Conservation (phyloP, 92 coral and sea anemone genomes). For the Hydrozoanthus gracilis region DNA sequence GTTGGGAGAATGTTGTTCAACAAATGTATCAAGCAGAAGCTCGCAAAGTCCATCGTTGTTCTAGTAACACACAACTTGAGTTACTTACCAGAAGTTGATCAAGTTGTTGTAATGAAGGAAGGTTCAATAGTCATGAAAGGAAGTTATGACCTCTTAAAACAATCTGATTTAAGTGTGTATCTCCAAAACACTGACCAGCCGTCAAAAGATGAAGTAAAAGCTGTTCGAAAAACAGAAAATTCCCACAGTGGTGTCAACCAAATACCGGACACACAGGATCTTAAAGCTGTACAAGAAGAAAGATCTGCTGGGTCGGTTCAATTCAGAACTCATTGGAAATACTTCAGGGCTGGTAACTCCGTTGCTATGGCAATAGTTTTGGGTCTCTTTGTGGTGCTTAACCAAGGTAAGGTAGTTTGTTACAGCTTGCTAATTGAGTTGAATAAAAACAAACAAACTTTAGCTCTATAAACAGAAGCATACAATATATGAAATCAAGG, state of each 20-base stretch:
- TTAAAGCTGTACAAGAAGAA: neutral
- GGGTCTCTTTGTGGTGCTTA: neutral
- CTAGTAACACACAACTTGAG: constrained; percentile 25
- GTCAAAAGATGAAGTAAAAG: neutral
- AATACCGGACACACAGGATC: no score
- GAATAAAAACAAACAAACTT: no score
- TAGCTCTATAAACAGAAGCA: neutral
- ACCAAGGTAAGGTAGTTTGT: constrained; percentile 4
- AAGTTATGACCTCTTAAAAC: neutral
- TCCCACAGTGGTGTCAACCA: neutral
- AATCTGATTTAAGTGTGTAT: neutral
- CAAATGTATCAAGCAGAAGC: neutral
- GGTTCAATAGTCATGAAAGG: neutral
- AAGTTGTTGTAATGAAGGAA: constrained; percentile 9
- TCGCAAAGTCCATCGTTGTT: neutral
- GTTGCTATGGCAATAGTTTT: neutral
- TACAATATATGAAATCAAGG: neutral
- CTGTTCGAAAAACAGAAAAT: neutral
- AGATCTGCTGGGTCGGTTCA: neutral
- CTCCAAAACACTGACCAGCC: neutral
- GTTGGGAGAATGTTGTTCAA: neutral
- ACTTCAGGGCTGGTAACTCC: constrained; percentile 26
- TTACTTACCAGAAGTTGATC: constrained; percentile 13
- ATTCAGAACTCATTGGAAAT: neutral
- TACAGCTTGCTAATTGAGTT: no score